Percentiles rank a stretch among this genome's conserved stretches.
These are phyloP conservation scores for Anodontia alba DNA, from an alignment of 2,888 invertebrate genomes.

Conservation along the genomic window DNA sequence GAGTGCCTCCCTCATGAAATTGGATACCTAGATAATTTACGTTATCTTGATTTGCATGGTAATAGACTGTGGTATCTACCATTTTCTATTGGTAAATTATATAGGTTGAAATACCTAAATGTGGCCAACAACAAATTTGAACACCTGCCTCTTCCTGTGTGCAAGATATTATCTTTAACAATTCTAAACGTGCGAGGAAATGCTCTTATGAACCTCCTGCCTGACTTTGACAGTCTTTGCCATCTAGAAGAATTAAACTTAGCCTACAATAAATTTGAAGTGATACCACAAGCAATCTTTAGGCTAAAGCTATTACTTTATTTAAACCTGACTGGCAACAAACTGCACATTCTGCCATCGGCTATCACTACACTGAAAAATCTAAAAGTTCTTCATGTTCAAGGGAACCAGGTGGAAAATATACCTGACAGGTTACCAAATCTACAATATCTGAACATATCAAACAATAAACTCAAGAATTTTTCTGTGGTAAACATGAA, in stretches of 20 bases:
- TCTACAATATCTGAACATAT: conserved; percentile 78
- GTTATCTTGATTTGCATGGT: conserved; percentile 77
- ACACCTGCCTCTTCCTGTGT: conserved; percentile 77
- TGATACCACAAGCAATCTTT: conserved; percentile 71
- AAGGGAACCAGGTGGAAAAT: conserved; percentile 74
- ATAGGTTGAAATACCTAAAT: conserved; percentile 75
- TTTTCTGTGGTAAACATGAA: conserved; percentile 79
- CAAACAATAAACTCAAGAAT: conserved; percentile 76
- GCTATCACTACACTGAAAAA: conserved; percentile 66
- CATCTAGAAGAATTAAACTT: conserved; percentile 79
- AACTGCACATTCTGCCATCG: conserved; percentile 69
- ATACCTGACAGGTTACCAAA: conserved; percentile 72
- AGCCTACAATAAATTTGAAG: conserved; percentile 76
- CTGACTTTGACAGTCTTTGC: conserved; percentile 77
- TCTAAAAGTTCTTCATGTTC: conserved; percentile 75
- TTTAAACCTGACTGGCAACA: conserved; percentile 76
- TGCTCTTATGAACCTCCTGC: conserved; percentile 75
- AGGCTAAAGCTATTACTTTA: conserved; percentile 71
- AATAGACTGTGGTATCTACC: conserved; percentile 83
- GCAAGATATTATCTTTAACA: conserved; percentile 70
- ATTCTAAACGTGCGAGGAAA: conserved; percentile 75
- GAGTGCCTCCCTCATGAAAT: conserved; percentile 81
- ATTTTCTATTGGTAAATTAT: conserved; percentile 74
- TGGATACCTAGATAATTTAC: conserved; percentile 74
- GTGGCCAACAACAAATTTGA: conserved; percentile 81